Conservation (phyloP, 2,113 vertebrate genomes). For the Phrynocephalus versicolor region DNA sequence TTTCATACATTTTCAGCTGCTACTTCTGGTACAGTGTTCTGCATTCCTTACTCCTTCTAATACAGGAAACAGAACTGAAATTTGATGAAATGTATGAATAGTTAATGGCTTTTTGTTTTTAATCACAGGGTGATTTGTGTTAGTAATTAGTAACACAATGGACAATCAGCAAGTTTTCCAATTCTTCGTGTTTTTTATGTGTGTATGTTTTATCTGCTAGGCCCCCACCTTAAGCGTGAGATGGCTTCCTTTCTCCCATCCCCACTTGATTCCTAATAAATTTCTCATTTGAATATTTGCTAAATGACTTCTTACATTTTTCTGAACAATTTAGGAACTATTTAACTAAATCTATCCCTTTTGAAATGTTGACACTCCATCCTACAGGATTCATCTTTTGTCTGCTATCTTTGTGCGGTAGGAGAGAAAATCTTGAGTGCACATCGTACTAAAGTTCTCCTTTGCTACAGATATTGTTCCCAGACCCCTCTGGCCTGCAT, state of each 20-base stretch:
- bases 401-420: neutral
- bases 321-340: neutral
- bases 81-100: neutral
- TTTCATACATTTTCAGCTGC: neutral
- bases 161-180: neutral
- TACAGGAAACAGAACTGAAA: neutral
- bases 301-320: neutral
- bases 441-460: too few species aligned
- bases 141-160: neutral
- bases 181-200: too few species aligned
- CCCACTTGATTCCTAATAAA: neutral
- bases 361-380: neutral
- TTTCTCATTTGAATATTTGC: neutral
- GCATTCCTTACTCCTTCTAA: neutral
- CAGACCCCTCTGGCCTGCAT: neutral
- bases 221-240: neutral
- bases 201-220: too few species aligned
- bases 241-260: neutral
- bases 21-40: neutral
- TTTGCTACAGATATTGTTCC: neutral
- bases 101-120: neutral
- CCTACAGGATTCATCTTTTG: neutral
- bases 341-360: too few species aligned
- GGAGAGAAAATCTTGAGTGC: neutral
- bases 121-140: neutral